phyloP scores from a whole-genome alignment of 2,888 invertebrate species.

The Empis livida region DNA sequence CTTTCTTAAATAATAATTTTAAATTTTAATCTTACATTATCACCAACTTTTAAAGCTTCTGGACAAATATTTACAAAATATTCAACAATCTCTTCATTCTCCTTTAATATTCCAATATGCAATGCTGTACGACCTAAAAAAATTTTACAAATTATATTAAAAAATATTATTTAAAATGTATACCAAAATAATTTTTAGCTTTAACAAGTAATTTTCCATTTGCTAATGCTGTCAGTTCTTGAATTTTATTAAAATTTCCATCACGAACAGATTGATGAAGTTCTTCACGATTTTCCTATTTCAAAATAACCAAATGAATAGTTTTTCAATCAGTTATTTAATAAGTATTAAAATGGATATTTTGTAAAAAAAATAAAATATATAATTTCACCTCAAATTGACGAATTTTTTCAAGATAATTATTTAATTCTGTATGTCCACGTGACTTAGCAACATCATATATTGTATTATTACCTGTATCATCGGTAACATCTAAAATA shows the following conservation, averaged over 20 bases:
- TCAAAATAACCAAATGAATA: no score
- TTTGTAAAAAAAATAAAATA: no score
- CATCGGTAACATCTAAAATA: slow-evolving; percentile 65
- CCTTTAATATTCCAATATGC: slow-evolving; percentile 76
- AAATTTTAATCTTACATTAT: slow-evolving; percentile 49
- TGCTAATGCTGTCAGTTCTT: slow-evolving; percentile 38
- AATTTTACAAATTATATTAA: neutral
- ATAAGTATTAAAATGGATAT: no score
- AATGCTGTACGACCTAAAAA: slow-evolving; percentile 59
- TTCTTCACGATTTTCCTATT: slow-evolving; percentile 62
- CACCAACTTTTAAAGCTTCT: slow-evolving; percentile 61
- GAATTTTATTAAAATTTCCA: slow-evolving; percentile 48
- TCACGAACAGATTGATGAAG: slow-evolving; percentile 59
- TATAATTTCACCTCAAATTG: slow-evolving; percentile 52
- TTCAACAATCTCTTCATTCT: slow-evolving; percentile 68
- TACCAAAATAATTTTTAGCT: slow-evolving; percentile 36
- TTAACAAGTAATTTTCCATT: slow-evolving; percentile 27
- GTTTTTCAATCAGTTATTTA: no score
- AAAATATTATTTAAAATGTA: neutral
- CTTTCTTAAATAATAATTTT: no score
- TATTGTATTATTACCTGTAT: slow-evolving; percentile 51
- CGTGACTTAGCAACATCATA: slow-evolving; percentile 55
- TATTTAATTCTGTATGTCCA: slow-evolving; percentile 51
- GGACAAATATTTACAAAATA: slow-evolving; percentile 60
- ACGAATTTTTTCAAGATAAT: slow-evolving; percentile 57